phyloP scores from a whole-genome alignment of 2,888 invertebrate species.

The Drosophila borealis region DNA sequence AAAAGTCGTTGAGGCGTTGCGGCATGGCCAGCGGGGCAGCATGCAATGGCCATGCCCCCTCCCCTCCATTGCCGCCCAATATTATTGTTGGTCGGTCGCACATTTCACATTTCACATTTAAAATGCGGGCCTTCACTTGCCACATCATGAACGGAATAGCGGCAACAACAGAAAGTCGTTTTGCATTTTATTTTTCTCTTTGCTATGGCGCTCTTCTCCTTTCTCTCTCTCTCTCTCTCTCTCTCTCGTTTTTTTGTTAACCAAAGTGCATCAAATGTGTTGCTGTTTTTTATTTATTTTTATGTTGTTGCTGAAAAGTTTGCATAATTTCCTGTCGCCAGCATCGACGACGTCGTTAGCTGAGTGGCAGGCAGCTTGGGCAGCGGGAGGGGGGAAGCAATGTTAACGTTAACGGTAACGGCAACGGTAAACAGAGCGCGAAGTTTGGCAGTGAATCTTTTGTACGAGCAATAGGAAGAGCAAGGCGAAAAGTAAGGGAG shows the following conservation, averaged over 20 bases:
- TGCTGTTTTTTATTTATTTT: conserved; percentile 46
- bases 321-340: conserved; percentile 85
- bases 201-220: neutral
- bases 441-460: conserved; percentile 50
- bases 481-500: neutral
- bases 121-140: conserved; percentile 75
- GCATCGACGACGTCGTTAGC: conserved; percentile 52
- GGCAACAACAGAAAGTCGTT: conserved; percentile 29
- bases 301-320: conserved; percentile 76
- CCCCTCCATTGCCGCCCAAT: neutral
- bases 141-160: conserved; percentile 32
- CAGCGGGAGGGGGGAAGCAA: neutral
- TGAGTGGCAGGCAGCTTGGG: conserved; percentile 33
- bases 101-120: conserved; percentile 64
- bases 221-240: conserved; percentile 18
- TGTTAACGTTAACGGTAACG: neutral
- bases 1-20: conserved; percentile 83
- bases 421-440: conserved; percentile 15
- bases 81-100: conserved; percentile 40
- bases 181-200: conserved; percentile 41
- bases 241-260: conserved; percentile 29
- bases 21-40: conserved; percentile 57
- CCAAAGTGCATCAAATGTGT: conserved; percentile 58
- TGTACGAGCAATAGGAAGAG: conserved; percentile 5
- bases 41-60: conserved; percentile 8